These are phyloP conservation scores for Halictus quadricinctus DNA, from an alignment of 2,888 invertebrate genomes.

Conservation along the genomic window DNA sequence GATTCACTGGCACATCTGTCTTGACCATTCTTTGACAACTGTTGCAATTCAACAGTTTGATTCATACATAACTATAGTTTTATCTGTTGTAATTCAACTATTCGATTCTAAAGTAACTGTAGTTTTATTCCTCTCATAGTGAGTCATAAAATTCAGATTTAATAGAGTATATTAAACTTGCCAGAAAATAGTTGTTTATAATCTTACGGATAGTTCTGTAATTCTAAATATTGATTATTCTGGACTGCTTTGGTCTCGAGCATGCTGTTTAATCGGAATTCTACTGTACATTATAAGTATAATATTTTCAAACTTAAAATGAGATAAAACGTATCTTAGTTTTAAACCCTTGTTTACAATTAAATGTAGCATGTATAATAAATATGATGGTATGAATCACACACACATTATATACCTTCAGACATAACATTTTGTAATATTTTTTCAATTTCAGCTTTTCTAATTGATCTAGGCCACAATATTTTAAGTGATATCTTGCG, in stretches of 20 bases:
- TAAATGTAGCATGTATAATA: neutral
- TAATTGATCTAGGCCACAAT: neutral
- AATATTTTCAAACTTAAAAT: neutral
- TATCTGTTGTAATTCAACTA: too few relatives aligned
- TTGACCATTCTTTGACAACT: neutral
- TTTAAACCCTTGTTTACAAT: neutral
- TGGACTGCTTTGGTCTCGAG: neutral
- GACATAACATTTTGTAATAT: neutral
- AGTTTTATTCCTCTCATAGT: neutral
- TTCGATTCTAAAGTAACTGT: too few relatives aligned
- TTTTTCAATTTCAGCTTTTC: neutral
- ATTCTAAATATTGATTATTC: neutral
- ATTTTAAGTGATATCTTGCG: neutral
- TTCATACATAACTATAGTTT: neutral
- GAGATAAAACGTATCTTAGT: neutral
- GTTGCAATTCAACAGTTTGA: neutral
- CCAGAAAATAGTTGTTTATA: neutral
- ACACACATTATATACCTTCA: conserved; percentile 3
- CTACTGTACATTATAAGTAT: neutral
- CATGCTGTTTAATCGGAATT: neutral
- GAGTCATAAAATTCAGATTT: too few relatives aligned
- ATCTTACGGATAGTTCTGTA: neutral
- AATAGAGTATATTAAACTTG: neutral
- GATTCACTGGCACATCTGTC: neutral
- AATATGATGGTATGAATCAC: neutral